These are phyloP conservation scores for Strix uralensis DNA, from an alignment of 2,113 vertebrate species.

Conservation along the genomic window DNA sequence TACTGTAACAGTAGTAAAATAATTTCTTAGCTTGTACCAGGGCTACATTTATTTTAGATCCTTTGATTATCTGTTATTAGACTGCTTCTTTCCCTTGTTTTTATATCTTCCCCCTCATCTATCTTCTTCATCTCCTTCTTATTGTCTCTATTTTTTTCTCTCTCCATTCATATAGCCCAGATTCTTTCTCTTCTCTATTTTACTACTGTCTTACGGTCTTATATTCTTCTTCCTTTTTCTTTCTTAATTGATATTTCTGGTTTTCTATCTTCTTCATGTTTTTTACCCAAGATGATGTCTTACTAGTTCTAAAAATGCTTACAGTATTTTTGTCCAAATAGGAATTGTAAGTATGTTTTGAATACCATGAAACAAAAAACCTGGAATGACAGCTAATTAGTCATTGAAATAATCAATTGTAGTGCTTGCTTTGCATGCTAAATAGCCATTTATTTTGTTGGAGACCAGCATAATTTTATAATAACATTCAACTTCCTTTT, in stretches of 20 bases:
- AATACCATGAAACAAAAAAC: slow-evolving; percentile 9
- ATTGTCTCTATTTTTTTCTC: neutral
- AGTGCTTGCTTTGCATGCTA: slow-evolving; percentile 8
- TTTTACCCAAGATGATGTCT: neutral
- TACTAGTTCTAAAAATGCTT: neutral
- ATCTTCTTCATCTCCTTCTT: neutral
- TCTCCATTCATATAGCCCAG: neutral
- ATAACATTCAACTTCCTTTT: neutral
- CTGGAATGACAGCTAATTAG: slow-evolving; percentile 30
- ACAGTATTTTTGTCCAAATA: neutral
- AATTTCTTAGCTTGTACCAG: neutral
- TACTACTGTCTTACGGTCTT: neutral
- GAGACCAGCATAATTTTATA: neutral
- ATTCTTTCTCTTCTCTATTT: neutral
- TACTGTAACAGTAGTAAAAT: neutral
- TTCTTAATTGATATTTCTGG: neutral
- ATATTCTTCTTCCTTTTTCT: neutral
- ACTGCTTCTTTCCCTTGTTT: neutral
- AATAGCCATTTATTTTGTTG: neutral
- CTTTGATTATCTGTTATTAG: neutral
- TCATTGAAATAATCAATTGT: slow-evolving; percentile 7
- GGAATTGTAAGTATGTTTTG: neutral
- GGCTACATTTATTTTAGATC: neutral
- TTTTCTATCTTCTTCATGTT: neutral
- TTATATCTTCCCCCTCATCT: neutral